Evolutionary conservation across 2,797 vertebrate species (phyloP), one percentile per base, ranked within the genome.

Genomic region (Petrocephalus schoutedeni): DNA sequence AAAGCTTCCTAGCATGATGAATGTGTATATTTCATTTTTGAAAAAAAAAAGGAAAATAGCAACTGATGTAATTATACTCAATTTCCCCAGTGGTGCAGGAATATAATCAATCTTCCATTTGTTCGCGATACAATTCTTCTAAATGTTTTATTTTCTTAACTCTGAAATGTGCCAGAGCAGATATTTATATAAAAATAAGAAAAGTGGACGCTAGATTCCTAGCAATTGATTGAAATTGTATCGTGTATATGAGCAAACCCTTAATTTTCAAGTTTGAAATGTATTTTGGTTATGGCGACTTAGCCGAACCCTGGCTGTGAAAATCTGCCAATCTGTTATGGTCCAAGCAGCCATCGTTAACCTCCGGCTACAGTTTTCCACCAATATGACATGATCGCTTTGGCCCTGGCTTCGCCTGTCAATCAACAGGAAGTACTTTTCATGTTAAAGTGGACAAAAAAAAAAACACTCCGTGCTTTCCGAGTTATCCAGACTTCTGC

Each of bases 21-120:
- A 92, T 93, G 89, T 90, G 90, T 92, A 92, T 92, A 91, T 92
- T 91, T 92, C 87, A 89, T 84, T 64, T 87, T 86, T 90, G 4
- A 16, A 49, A 19, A 80, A 74, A 74, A 89, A 91, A 91, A 19
- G 89, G 89, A 67, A 90, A 93, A 93, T 90, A 93, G 91, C 89
- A 93, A 89, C 85, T 93, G 90, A 92, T 88, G 89, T 89, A 61
- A 84, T 90, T 82, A 82, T 45, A 16, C 90, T 89, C 89, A 53
- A 82, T 59, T 87, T 89, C 89, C 92, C 88, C 53, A 77, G 12
- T 67, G 88, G 89, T 49, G 84, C 89, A 71, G 86, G 80, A 4
- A 54, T 87, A 87, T 91, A 90, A 94, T 87, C 90, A 92, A 93
- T 91, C 85, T 80, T 90, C 91, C 88, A 86, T 89, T 90, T 64